These are phyloP conservation scores for Phrixothrix hirtus DNA, from an alignment of 2,888 invertebrate species.

Conservation along the genomic window DNA sequence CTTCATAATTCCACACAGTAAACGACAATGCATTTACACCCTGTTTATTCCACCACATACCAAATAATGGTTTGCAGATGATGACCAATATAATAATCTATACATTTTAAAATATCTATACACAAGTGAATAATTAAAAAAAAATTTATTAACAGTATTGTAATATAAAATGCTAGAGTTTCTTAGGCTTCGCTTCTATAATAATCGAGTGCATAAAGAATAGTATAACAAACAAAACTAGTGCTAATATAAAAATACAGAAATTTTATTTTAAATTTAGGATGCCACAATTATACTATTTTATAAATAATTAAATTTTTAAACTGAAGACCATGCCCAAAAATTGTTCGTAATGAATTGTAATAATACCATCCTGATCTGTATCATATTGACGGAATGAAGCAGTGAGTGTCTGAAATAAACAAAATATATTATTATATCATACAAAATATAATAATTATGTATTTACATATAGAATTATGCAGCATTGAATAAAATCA, in stretches of 20 bases:
- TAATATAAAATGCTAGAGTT: background rate
- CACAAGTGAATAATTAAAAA: too few species aligned
- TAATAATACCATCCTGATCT: constrained; percentile 91
- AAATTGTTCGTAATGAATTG: constrained; percentile 95
- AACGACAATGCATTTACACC: too few species aligned
- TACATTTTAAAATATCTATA: too few species aligned
- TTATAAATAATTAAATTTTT: constrained; percentile 61
- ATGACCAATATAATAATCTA: too few species aligned
- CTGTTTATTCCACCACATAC: too few species aligned
- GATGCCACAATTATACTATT: background rate
- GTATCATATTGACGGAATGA: constrained; percentile 88
- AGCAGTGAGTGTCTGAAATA: constrained; percentile 81
- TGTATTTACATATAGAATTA: constrained; percentile 86
- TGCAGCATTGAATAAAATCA: constrained; percentile 97
- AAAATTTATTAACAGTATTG: background rate
- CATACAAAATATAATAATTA: background rate
- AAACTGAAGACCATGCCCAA: constrained; percentile 86
- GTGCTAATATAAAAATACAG: background rate
- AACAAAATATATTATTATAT: constrained; percentile 3
- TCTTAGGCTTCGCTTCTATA: too few species aligned
- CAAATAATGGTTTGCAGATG: too few species aligned
- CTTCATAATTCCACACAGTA: too few species aligned
- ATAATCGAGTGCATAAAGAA: too few species aligned
- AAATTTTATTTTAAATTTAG: background rate
- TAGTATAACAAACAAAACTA: too few species aligned